A percentile compares a stretch with the other conserved stretches of the same genome.
These are phyloP conservation scores for Drosophila ustulata DNA, from an alignment of 2,888 invertebrate genomes.

Conservation along the genomic window DNA sequence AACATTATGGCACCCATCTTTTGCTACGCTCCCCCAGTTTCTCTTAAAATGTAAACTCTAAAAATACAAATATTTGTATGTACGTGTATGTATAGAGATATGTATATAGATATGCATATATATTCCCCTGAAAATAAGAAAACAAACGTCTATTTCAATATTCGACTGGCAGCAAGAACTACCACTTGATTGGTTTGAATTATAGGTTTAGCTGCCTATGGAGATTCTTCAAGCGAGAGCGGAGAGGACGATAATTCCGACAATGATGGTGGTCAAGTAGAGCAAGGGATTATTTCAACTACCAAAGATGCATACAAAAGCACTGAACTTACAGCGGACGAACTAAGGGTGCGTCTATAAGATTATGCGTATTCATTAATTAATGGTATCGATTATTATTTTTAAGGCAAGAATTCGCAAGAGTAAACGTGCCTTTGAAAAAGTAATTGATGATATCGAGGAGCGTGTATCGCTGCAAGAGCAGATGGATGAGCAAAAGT, in stretches of 20 bases:
- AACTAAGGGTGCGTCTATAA: conserved; percentile 88
- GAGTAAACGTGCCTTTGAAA: conserved; percentile 89
- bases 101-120: conserved; percentile 7
- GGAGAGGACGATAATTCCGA: conserved; percentile 85
- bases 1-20: conserved; percentile 7
- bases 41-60: conserved; percentile 24
- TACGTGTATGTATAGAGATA: not conserved
- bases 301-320: conserved; percentile 45
- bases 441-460: conserved; percentile 92
- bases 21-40: conserved; percentile 21
- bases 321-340: conserved; percentile 86
- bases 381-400: not conserved
- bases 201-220: conserved; percentile 94
- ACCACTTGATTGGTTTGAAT: conserved; percentile 82
- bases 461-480: conserved; percentile 89
- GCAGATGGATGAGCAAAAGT: conserved; percentile 85
- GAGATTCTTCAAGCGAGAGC: conserved; percentile 88
- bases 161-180: conserved; percentile 70
- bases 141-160: conserved; percentile 43
- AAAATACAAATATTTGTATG: conserved; percentile 3
- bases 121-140: conserved; percentile 13
- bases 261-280: conserved; percentile 76
- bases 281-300: conserved; percentile 85
- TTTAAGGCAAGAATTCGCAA: conserved; percentile 87
- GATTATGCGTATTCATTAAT: not conserved